Evolutionary conservation across 2,113 vertebrate genomes (phyloP).

Genomic region (Camelus dromedarius): DNA sequence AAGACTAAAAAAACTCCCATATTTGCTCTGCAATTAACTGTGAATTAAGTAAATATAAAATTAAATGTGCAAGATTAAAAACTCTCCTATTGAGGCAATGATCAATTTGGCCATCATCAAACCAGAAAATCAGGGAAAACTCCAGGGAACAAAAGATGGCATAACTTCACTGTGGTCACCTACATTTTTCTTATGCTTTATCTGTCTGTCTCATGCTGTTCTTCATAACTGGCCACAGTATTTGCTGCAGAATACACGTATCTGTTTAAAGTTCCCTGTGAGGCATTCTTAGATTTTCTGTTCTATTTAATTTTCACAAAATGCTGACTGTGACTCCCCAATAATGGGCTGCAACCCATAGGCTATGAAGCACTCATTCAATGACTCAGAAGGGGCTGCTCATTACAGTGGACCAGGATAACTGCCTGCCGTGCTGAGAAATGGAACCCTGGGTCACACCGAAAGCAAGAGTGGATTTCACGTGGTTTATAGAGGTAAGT

Average conservation of each 20-base stretch:
- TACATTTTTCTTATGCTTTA: neutral
- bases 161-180: neutral
- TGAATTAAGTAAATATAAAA: neutral
- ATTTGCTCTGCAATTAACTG: neutral
- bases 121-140: neutral
- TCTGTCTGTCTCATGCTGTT: neutral
- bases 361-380: neutral
- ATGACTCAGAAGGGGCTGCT: neutral
- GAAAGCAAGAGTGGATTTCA: neutral
- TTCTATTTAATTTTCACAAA: neutral
- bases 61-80: neutral
- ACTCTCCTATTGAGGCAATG: neutral
- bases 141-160: neutral
- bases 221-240: neutral
- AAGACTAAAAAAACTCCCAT: neutral
- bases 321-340: neutral
- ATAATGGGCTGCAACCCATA: neutral
- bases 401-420: neutral
- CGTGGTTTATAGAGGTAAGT: neutral
- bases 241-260: neutral
- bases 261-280: neutral
- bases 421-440: neutral
- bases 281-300: neutral
- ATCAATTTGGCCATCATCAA: neutral
- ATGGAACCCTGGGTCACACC: neutral